These are phyloP conservation scores for Pediacus dermestoides DNA, from an alignment of 2,888 invertebrate genomes.

Conservation along the genomic window DNA sequence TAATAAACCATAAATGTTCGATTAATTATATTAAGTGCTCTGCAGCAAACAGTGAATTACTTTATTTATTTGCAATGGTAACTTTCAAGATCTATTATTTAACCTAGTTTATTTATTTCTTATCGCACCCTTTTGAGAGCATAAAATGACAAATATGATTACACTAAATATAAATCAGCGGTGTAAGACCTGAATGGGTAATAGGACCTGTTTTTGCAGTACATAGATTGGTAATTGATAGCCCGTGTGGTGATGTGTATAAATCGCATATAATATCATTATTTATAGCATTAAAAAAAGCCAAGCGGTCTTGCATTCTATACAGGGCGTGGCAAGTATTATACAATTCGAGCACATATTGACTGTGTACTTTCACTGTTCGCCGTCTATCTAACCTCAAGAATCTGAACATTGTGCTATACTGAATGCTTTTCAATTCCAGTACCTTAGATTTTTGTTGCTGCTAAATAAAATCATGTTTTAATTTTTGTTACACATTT, in stretches of 20 bases:
- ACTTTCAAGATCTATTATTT: no score
- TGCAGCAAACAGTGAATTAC: no score
- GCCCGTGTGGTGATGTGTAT: constrained; percentile 14
- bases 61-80: no score
- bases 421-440: constrained; percentile 9
- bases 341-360: constrained; percentile 31
- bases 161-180: constrained; percentile 5
- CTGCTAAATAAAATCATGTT: neutral
- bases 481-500: neutral
- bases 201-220: constrained; percentile 14
- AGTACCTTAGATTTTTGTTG: no score
- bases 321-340: constrained; percentile 29
- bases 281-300: constrained; percentile 13
- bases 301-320: constrained; percentile 9
- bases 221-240: constrained; percentile 15
- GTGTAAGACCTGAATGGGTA: constrained; percentile 7
- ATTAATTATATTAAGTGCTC: no score
- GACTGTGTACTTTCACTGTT: constrained; percentile 33
- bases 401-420: constrained; percentile 25
- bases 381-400: constrained; percentile 20
- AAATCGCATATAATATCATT: constrained; percentile 16
- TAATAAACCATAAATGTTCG: constrained; percentile 1
- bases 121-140: constrained; percentile 8
- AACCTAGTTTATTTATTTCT: no score
- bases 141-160: constrained; percentile 10